phyloP scores from a whole-genome alignment of 2,888 invertebrate species.

The Craniophora ligustri region DNA sequence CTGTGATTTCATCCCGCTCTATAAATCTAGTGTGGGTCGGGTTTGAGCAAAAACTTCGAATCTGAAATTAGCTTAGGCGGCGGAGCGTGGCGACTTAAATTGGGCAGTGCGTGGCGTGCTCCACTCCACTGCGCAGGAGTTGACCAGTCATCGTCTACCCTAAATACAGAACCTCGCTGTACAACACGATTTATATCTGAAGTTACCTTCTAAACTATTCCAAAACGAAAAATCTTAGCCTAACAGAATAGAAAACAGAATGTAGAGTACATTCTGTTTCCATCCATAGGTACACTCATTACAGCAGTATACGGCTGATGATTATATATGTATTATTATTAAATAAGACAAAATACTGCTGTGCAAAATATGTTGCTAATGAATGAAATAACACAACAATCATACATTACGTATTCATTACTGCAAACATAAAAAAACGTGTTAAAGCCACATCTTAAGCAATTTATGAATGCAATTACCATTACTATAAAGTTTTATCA shows the following conservation, averaged over 20 bases:
- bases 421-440: conserved; percentile 20
- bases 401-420: conserved; percentile 10
- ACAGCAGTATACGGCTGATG: conserved; percentile 9
- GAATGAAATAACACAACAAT: conserved; percentile 27
- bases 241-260: conserved; percentile 8
- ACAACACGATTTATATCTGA: conserved; percentile 19
- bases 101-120: conserved; percentile 68
- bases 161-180: conserved; percentile 36
- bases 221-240: conserved; percentile 6
- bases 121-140: conserved; percentile 74
- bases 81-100: conserved; percentile 71
- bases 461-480: conserved; percentile 25
- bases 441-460: conserved; percentile 35
- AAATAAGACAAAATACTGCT: not conserved
- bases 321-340: conserved; percentile 7
- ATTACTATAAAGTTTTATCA: conserved; percentile 34
- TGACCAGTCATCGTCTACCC: conserved; percentile 70
- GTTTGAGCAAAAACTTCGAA: conserved; percentile 60
- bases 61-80: conserved; percentile 70
- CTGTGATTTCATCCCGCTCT: conserved; percentile 39
- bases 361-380: conserved; percentile 8
- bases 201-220: conserved; percentile 5
- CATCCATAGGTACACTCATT: not conserved
- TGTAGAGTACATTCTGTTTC: not conserved
- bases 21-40: conserved; percentile 41